These are phyloP conservation scores for Nerophis ophidion DNA, from an alignment of 2,113 vertebrate genomes.

Conservation along the genomic window DNA sequence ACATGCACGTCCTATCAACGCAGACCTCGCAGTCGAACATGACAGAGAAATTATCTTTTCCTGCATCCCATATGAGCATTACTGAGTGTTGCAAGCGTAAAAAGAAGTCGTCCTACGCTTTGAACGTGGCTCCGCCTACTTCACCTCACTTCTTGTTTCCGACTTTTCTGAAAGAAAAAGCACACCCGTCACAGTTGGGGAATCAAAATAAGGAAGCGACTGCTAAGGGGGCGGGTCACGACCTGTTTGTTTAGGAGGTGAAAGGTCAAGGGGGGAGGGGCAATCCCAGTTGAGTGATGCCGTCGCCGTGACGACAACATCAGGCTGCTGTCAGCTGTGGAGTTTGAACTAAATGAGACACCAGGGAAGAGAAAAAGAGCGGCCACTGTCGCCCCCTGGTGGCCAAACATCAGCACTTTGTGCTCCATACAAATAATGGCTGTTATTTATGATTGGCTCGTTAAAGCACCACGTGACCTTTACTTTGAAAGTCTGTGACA, in stretches of 20 bases:
- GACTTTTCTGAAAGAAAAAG: too few relatives aligned
- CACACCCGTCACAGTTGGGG: neutral
- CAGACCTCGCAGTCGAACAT: neutral
- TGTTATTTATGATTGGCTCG: neutral
- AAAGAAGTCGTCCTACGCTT: too few relatives aligned
- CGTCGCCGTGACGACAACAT: slow-evolving; percentile 3
- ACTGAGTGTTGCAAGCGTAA: too few relatives aligned
- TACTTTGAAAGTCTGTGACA: neutral
- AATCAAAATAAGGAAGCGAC: slow-evolving; percentile 22
- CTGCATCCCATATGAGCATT: too few relatives aligned
- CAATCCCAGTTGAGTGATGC: slow-evolving; percentile 17
- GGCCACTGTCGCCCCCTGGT: slow-evolving; percentile 46
- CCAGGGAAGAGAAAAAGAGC: neutral
- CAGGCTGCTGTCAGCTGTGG: neutral
- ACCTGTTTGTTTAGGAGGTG: slow-evolving; percentile 61
- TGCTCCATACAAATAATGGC: neutral
- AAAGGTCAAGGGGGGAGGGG: slow-evolving; percentile 32
- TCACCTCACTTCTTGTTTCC: too few relatives aligned
- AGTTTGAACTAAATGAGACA: neutral
- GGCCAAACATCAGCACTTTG: neutral
- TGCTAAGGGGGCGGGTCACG: slow-evolving; percentile 28
- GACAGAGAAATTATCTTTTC: too few relatives aligned
- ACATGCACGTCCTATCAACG: slow-evolving; percentile 53
- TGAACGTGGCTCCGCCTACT: too few relatives aligned
- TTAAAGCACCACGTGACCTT: neutral